phyloP scores from a whole-genome alignment of 2,113 vertebrate species.

The Phyllopteryx taeniolatus region DNA sequence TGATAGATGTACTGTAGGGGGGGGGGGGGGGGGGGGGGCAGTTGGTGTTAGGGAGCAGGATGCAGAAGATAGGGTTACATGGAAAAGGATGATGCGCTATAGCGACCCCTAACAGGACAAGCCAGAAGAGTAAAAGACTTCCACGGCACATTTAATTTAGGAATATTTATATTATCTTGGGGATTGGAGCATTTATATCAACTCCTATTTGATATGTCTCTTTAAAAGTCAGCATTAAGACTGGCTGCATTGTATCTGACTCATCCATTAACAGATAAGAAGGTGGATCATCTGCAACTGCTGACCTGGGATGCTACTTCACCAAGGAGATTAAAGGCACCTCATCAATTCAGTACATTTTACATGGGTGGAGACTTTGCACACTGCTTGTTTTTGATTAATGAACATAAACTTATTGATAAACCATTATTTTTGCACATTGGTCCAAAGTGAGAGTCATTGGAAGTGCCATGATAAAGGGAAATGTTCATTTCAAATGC shows the following conservation, averaged over 20 bases:
- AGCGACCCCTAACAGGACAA: no score
- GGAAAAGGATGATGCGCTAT: no score
- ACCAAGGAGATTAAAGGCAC: not conserved
- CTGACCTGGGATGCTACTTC: constrained; percentile 16
- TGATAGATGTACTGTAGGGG: no score
- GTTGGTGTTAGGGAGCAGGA: no score
- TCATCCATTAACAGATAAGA: constrained; percentile 67
- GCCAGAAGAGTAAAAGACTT: constrained; percentile 10
- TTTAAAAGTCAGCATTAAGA: constrained; percentile 12
- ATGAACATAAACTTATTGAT: not conserved
- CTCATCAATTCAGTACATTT: not conserved
- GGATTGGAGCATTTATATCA: not conserved
- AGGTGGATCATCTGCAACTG: constrained; percentile 10
- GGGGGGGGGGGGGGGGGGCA: no score
- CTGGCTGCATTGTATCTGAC: constrained; percentile 38
- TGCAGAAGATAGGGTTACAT: no score
- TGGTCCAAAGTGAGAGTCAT: not conserved
- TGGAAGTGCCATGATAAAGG: no score
- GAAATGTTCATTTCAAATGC: not conserved
- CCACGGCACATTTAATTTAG: constrained; percentile 35
- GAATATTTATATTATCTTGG: constrained; percentile 14
- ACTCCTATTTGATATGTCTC: not conserved
- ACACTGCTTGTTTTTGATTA: not conserved
- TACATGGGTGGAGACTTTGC: not conserved
- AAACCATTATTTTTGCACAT: not conserved